phyloP scores from a whole-genome alignment of 2,888 invertebrate genomes.

The Tachina grossa region DNA sequence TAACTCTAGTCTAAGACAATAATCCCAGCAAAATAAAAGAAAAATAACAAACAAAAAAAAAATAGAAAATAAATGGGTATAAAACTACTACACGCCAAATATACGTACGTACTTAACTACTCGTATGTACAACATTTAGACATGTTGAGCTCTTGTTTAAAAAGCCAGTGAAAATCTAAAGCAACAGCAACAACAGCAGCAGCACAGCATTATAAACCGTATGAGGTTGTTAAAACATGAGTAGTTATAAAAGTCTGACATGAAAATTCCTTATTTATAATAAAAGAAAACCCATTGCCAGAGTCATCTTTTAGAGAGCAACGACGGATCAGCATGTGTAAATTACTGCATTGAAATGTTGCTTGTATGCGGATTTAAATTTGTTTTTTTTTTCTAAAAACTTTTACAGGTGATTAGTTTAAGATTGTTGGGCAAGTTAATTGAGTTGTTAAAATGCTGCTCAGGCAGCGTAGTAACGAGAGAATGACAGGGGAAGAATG shows the following conservation, averaged over 20 bases:
- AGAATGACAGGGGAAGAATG: not conserved
- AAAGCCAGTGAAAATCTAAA: conserved; percentile 42
- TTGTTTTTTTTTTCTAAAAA: not conserved
- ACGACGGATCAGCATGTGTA: conserved; percentile 58
- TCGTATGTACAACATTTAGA: conserved; percentile 35
- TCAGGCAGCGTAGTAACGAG: not conserved
- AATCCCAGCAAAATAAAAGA: conserved; percentile 41
- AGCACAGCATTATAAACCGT: not conserved
- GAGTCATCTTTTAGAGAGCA: conserved; percentile 23
- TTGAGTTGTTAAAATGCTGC: conserved; percentile 53
- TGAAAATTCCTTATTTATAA: conserved; percentile 45
- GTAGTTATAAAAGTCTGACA: conserved; percentile 66
- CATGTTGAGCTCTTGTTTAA: conserved; percentile 55
- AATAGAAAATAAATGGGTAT: not conserved
- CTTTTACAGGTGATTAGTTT: conserved; percentile 43
- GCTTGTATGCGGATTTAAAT: conserved; percentile 11
- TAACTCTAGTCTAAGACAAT: conserved; percentile 55
- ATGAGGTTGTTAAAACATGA: conserved; percentile 68
- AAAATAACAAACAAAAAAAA: not conserved
- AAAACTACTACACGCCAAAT: conserved; percentile 36
- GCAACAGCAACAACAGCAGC: conserved; percentile 15
- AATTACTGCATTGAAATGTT: conserved; percentile 57
- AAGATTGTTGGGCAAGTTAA: conserved; percentile 40
- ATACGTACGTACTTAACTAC: not conserved
- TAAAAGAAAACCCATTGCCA: conserved; percentile 30